Conservation (phyloP, 1,140 invertebrate genomes). For the Panulirus ornatus region DNA sequence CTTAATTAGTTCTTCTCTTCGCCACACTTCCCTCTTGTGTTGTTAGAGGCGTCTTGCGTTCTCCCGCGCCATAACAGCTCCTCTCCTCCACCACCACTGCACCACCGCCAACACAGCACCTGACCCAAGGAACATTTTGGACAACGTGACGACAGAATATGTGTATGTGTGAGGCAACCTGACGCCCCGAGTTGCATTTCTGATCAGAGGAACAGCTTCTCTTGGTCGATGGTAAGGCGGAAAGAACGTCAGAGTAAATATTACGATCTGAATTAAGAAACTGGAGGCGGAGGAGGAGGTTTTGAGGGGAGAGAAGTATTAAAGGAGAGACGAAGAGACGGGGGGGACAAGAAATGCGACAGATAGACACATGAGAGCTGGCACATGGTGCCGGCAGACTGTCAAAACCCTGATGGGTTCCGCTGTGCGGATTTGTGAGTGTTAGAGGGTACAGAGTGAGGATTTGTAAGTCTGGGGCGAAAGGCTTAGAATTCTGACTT, state of each 20-base stretch:
- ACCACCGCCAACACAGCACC: neutral
- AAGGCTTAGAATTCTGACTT: too few relatives aligned
- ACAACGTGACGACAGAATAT: too few relatives aligned
- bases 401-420: conserved; percentile 35
- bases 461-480: neutral
- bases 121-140: neutral
- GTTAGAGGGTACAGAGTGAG: neutral
- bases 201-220: neutral
- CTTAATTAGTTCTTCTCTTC: too few relatives aligned
- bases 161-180: neutral
- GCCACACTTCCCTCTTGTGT: neutral
- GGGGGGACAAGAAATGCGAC: neutral
- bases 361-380: neutral
- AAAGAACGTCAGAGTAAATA: neutral
- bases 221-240: neutral
- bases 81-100: neutral
- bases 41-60: neutral
- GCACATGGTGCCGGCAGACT: conserved; percentile 23
- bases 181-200: too few relatives aligned
- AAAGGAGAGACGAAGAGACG: neutral
- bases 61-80: too few relatives aligned
- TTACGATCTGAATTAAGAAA: neutral
- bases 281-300: neutral
- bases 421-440: conserved; percentile 25
- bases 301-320: neutral